Conservation (phyloP, 92 coral and sea anemone genomes). For the Isaurus tuberculatus region DNA sequence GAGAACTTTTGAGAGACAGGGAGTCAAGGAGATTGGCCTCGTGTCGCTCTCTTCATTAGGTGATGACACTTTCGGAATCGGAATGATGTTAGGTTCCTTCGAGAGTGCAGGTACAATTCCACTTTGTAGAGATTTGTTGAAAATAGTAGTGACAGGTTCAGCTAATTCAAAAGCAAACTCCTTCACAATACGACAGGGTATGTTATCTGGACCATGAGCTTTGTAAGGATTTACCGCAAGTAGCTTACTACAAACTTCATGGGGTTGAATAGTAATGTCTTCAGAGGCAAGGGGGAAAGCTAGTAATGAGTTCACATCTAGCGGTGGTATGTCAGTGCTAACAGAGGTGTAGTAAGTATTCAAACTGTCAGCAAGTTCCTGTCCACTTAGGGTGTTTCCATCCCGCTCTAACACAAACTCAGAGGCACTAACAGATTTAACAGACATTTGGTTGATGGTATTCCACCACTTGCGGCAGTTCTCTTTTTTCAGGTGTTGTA, state of each 20-base stretch:
- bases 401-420: slow-evolving; percentile 39
- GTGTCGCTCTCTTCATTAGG: slow-evolving; percentile 31
- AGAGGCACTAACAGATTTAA: slow-evolving; percentile 38
- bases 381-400: slow-evolving; percentile 28
- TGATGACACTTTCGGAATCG: slow-evolving; percentile 43
- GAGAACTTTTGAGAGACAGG: slow-evolving; percentile 32
- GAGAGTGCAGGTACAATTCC: slow-evolving; percentile 50
- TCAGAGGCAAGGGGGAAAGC: slow-evolving; percentile 51
- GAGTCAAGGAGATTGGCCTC: slow-evolving; percentile 42
- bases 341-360: slow-evolving; percentile 51
- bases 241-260: slow-evolving; percentile 54
- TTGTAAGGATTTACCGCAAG: slow-evolving; percentile 46
- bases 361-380: slow-evolving; percentile 34
- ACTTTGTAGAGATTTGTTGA: slow-evolving; percentile 27
- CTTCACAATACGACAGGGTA: slow-evolving; percentile 49
- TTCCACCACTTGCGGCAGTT: slow-evolving; percentile 65
- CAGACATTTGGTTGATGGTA: slow-evolving; percentile 58
- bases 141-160: slow-evolving; percentile 42
- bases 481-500: slow-evolving; percentile 47
- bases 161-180: slow-evolving; percentile 54
- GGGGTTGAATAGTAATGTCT: slow-evolving; percentile 34
- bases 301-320: slow-evolving; percentile 37
- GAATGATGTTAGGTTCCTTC: slow-evolving; percentile 43
- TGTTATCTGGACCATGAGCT: slow-evolving; percentile 56
- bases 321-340: slow-evolving; percentile 59